Percentiles rank a stretch among this genome's conserved stretches.
phyloP scores from a whole-genome alignment of 2,888 invertebrate species.

The Leptinotarsa juncta region DNA sequence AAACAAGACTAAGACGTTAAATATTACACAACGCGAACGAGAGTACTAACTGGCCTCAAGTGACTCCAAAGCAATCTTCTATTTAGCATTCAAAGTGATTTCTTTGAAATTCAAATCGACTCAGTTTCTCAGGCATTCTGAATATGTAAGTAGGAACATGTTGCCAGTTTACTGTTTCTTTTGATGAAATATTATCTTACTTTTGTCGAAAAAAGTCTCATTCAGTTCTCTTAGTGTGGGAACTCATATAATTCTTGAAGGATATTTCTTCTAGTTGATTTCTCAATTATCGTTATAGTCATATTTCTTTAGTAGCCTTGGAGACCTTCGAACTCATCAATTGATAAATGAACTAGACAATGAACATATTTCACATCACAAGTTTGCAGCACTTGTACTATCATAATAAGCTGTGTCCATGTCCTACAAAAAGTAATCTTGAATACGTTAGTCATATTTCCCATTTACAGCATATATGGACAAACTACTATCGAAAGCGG shows the following conservation, averaged over 20 bases:
- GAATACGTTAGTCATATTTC: slow-evolving; percentile 47
- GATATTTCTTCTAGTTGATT: no score
- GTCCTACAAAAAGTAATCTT: slow-evolving; percentile 47
- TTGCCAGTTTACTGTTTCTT: slow-evolving; percentile 1
- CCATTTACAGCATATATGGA: slow-evolving; percentile 45
- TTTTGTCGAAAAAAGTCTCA: no score
- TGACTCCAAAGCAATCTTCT: slow-evolving; percentile 10
- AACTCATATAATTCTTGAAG: no score
- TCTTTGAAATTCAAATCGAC: slow-evolving; percentile 23
- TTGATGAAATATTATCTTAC: not conserved
- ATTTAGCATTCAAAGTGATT: slow-evolving; percentile 21
- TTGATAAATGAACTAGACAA: slow-evolving; percentile 4
- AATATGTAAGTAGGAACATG: not conserved
- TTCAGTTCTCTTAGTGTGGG: no score
- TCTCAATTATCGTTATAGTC: no score
- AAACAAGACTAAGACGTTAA: slow-evolving; percentile 9
- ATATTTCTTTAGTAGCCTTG: no score
- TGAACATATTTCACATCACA: slow-evolving; percentile 18
- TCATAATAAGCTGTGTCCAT: slow-evolving; percentile 40
- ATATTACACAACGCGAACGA: slow-evolving; percentile 8
- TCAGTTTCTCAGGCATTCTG: slow-evolving; percentile 12
- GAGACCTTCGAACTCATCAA: no score
- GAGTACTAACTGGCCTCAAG: not conserved
- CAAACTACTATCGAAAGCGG: slow-evolving; percentile 41
- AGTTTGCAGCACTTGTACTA: slow-evolving; percentile 16